Percentiles rank a stretch among this genome's conserved stretches.
Evolutionary conservation across 2,113 vertebrate genomes (phyloP).

Genomic region (Pluvianellus socialis): DNA sequence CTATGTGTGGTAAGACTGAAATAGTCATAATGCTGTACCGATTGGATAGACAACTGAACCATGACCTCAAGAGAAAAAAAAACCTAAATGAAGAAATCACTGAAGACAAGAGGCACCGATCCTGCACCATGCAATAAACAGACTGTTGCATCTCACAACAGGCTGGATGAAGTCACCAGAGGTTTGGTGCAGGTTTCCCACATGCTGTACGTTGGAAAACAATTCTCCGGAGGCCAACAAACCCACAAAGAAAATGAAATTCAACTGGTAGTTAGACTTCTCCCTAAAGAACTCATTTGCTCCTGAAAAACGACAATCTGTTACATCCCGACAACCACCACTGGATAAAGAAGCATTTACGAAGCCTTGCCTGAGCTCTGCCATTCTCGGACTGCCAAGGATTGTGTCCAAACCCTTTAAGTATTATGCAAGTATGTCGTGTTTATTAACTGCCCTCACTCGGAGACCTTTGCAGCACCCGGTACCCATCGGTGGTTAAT

Average conservation of each 20-base stretch:
- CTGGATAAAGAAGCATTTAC: not conserved
- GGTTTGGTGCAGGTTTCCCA: fast-evolving
- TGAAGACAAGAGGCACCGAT: not conserved
- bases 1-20: not conserved
- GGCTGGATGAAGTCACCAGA: not conserved
- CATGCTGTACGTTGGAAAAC: not conserved
- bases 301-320: not conserved
- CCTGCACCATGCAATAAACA: not conserved
- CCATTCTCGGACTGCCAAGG: not conserved
- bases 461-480: not conserved
- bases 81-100: not conserved
- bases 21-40: not conserved
- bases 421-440: fast-evolving
- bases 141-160: not conserved
- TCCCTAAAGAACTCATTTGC: not conserved
- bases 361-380: not conserved
- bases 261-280: not conserved
- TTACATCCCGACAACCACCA: not conserved
- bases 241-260: not conserved
- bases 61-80: not conserved
- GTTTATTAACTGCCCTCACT: not conserved
- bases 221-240: not conserved
- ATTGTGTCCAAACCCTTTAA: not conserved
- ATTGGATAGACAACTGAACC: not conserved
- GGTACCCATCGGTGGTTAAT: fast-evolving